Evolutionary conservation across 2,113 vertebrate species (phyloP).

Genomic region (Cavia aperea): DNA sequence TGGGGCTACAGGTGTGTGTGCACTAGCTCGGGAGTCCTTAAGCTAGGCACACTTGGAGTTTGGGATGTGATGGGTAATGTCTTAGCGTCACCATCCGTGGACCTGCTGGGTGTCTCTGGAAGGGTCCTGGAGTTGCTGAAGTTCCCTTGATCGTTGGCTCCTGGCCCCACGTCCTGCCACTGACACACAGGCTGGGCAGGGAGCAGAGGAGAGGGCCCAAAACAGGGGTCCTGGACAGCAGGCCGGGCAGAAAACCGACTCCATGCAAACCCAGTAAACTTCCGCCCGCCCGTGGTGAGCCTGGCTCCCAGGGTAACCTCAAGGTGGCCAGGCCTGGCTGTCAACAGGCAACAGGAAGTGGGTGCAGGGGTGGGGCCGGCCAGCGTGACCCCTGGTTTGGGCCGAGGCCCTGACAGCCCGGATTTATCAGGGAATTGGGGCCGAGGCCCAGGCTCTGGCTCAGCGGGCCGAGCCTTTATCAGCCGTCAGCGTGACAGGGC

Average conservation of each 20-base stretch:
- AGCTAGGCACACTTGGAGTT: accelerated
- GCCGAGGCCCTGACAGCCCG: slow-evolving; percentile 65
- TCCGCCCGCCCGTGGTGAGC: neutral
- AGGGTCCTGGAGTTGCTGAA: neutral
- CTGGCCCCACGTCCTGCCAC: neutral
- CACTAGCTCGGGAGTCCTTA: neutral
- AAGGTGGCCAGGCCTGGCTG: slow-evolving; percentile 45
- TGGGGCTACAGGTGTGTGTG: neutral
- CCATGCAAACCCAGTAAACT: too few species aligned
- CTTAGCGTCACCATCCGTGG: neutral
- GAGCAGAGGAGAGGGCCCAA: neutral
- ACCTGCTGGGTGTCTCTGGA: neutral
- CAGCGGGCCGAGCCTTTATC: slow-evolving; percentile 69
- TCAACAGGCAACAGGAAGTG: slow-evolving; percentile 23
- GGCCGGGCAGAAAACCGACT: accelerated
- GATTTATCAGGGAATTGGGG: slow-evolving; percentile 75
- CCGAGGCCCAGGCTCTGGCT: slow-evolving; percentile 67
- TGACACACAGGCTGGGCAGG: neutral
- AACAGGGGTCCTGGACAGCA: accelerated
- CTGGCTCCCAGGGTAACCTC: slow-evolving; percentile 41
- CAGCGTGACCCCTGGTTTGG: neutral
- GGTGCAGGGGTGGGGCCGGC: neutral
- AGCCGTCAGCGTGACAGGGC: slow-evolving; percentile 61
- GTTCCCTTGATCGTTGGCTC: neutral
- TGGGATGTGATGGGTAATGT: neutral